Base-by-base conservation (phyloP, 2,113 vertebrate genomes). In the Pungitius pungitius region DNA sequence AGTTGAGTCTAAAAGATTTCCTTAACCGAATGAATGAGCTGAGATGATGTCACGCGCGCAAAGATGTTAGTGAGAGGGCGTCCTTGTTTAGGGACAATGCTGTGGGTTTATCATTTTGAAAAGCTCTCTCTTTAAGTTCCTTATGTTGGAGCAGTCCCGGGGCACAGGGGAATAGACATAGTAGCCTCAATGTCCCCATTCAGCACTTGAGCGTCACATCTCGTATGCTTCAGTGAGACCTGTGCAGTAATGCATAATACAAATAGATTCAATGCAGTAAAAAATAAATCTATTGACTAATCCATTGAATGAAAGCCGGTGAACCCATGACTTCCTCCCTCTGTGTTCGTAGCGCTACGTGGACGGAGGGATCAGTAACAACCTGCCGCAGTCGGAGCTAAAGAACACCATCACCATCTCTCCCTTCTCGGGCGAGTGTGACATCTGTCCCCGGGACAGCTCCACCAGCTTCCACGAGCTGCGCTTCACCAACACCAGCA, bases 401-500 rank as follows among this genome's bases (percentile, higher is more conserved):
- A 96, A 93, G 77, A 95, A 95, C 62, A 98, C 97, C 83, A 96
- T 99, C 92, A 96, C 94, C 0, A 86, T 99, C 83, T 97, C 96
- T 0, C 97, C 97, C 1, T 99, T 96, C 1, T 95, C 94, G 0
- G 97, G 97, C 6, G 97, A 99, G 80, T 92, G 89, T 0, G 97
- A 99, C 88, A 97, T 99, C 91, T 97, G 97, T 35, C 97, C 97
- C 4, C 94, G 92, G 6, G 94, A 94, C 66, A 93, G 86, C 55
- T 96, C 96, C 75, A 94, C 85, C 52, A 96, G 91, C 89, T 95
- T 97, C 63, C 92, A 96, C 0, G 92, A 95, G 35, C 85, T 98
- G 80, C 87, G 94, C 0, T 7, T 97, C 55, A 95, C 91, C 82
- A 96, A 95, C 82, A 94, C 94, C 81, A 96, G 90, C 87, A 86